These are phyloP conservation scores for Apeira syringaria DNA, from an alignment of 2,888 invertebrate species.

Conservation along the genomic window DNA sequence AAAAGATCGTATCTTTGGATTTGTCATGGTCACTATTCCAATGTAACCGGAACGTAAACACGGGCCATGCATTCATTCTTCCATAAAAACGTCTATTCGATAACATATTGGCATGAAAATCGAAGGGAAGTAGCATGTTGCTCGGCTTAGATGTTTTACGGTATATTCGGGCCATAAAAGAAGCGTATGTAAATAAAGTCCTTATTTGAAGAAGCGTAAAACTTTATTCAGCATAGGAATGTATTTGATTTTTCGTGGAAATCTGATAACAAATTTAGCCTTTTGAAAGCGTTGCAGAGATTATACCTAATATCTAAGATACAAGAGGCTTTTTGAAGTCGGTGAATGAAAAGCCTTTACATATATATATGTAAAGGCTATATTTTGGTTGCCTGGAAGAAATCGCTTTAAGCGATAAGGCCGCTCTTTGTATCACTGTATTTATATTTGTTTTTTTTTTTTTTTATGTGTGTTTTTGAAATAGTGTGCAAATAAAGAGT, in stretches of 20 bases:
- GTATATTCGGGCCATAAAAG: slow-evolving; percentile 31
- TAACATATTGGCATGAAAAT: slow-evolving; percentile 31
- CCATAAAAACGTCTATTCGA: slow-evolving; percentile 33
- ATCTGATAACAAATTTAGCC: no score
- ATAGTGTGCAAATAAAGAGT: no score
- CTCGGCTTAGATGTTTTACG: slow-evolving; percentile 24
- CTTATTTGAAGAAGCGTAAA: slow-evolving; percentile 32
- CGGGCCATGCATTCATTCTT: slow-evolving; percentile 25
- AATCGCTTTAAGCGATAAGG: no score
- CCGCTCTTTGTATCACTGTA: no score
- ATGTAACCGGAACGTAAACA: slow-evolving; percentile 18
- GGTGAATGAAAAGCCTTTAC: no score
- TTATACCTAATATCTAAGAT: no score
- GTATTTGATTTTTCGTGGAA: slow-evolving; percentile 25
- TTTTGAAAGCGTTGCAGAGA: no score
- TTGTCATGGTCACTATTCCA: slow-evolving; percentile 18
- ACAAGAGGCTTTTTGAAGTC: no score
- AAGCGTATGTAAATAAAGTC: slow-evolving; percentile 33
- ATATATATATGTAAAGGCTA: no score
- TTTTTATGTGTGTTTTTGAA: no score
- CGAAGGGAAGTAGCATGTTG: slow-evolving; percentile 21
- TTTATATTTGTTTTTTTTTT: no score
- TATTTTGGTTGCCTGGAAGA: no score
- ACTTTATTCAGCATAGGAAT: slow-evolving; percentile 25
- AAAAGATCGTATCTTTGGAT: slow-evolving; percentile 2